phyloP scores from a whole-genome alignment of 2,888 invertebrate genomes.

The Parthenolecanium corni region DNA sequence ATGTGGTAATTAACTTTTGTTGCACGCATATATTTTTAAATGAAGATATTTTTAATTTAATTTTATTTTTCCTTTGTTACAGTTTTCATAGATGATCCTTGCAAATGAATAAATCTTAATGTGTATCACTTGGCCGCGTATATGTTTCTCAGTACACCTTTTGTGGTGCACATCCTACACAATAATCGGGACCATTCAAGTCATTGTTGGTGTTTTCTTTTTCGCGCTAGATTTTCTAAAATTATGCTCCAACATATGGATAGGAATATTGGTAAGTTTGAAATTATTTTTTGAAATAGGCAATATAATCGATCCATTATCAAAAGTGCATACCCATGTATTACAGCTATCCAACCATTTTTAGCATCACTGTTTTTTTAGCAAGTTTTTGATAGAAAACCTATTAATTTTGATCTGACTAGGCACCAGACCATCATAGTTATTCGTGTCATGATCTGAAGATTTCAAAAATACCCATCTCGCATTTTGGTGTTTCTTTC shows the following conservation, averaged over 20 bases:
- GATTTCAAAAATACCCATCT: no score
- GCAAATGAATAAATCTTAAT: constrained; percentile 31
- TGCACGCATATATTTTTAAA: no score
- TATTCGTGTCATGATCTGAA: no score
- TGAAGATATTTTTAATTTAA: not conserved
- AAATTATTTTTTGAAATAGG: not conserved
- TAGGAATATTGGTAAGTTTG: constrained; percentile 44
- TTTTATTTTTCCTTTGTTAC: not conserved
- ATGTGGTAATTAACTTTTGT: no score
- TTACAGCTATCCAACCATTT: no score
- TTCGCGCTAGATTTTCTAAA: constrained; percentile 42
- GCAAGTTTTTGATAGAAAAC: no score
- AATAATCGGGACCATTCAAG: constrained; percentile 43
- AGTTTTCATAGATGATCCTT: constrained; percentile 5
- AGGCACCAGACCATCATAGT: no score
- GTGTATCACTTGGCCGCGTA: constrained; percentile 34
- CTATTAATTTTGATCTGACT: no score
- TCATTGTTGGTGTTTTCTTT: constrained; percentile 45
- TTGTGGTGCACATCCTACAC: constrained; percentile 43
- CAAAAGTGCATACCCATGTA: no score
- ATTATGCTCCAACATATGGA: constrained; percentile 43
- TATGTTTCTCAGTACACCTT: constrained; percentile 38
- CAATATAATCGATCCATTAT: no score
- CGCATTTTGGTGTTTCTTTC: no score
- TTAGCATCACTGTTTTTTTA: no score